These are phyloP conservation scores for Podiceps cristatus DNA, from an alignment of 2,113 vertebrate genomes.

Conservation along the genomic window DNA sequence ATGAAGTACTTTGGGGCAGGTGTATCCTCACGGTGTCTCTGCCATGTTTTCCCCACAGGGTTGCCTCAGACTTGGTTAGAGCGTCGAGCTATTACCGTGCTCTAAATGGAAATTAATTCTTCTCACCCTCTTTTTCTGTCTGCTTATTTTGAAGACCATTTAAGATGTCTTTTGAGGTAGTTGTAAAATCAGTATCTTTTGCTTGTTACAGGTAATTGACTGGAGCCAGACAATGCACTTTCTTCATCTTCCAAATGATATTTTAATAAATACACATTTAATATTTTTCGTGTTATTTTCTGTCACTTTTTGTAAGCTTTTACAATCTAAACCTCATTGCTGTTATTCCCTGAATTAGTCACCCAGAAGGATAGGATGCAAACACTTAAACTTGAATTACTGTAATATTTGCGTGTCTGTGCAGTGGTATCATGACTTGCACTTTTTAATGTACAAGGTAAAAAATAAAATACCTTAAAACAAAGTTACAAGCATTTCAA, in stretches of 20 bases:
- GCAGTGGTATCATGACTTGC: not conserved
- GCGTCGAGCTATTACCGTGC: rapidly evolving
- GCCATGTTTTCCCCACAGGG: not conserved
- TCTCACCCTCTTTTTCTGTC: not conserved
- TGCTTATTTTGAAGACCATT: not conserved
- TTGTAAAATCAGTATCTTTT: not conserved
- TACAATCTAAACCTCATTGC: constrained; percentile 15
- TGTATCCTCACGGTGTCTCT: not conserved
- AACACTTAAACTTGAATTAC: constrained; percentile 39
- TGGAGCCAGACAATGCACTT: not conserved
- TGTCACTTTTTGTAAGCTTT: not conserved
- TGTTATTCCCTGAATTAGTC: constrained; percentile 32
- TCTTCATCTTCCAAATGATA: constrained; percentile 16
- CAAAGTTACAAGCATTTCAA: constrained; percentile 26
- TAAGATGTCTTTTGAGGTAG: not conserved
- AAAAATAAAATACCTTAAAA: constrained; percentile 3
- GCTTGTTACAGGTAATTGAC: not conserved
- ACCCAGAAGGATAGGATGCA: constrained; percentile 18
- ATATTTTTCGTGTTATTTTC: constrained; percentile 5
- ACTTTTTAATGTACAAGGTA: not conserved
- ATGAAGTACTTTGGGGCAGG: not conserved
- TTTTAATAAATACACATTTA: constrained; percentile 40
- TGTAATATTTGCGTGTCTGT: constrained; percentile 38
- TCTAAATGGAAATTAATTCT: not conserved
- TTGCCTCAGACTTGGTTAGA: not conserved